A percentile compares a stretch with the other conserved stretches of the same genome.
Evolutionary conservation across 2,113 vertebrate genomes (phyloP).

Genomic region (Ceuthmochares aereus): DNA sequence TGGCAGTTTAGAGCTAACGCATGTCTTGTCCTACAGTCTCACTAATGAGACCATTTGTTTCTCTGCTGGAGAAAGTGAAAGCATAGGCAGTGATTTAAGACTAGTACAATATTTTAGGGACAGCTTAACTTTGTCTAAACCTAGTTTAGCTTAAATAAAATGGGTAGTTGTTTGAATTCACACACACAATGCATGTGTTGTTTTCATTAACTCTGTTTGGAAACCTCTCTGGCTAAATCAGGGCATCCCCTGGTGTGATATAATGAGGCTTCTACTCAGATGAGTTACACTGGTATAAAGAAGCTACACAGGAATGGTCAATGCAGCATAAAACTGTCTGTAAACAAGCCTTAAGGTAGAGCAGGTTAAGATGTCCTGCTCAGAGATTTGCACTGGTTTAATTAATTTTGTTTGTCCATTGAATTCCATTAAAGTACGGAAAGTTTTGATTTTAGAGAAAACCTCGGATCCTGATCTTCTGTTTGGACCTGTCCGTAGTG

Average conservation of each 20-base stretch:
- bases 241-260: slow-evolving; percentile 42
- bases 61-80: slow-evolving; percentile 13
- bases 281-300: slow-evolving; percentile 23
- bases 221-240: not conserved
- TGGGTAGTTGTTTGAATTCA: not conserved
- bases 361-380: not conserved
- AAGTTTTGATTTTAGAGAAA: slow-evolving; percentile 28
- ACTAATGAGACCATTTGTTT: slow-evolving; percentile 41
- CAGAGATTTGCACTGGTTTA: slow-evolving; percentile 9
- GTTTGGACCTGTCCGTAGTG: not conserved
- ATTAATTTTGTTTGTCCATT: slow-evolving; percentile 40
- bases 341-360: slow-evolving; percentile 31
- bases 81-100: not conserved
- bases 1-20: not conserved
- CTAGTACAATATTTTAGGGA: not conserved
- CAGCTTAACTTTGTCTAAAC: not conserved
- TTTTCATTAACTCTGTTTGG: slow-evolving; percentile 21
- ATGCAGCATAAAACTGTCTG: slow-evolving; percentile 29
- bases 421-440: not conserved
- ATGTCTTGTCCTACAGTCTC: not conserved
- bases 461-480: not conserved
- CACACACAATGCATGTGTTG: not conserved
- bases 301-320: slow-evolving; percentile 20
- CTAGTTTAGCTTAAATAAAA: not conserved
- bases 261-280: slow-evolving; percentile 50